A percentile compares a stretch with the other conserved stretches of the same genome.
Conservation (phyloP, 2,797 vertebrate genomes). For the Notoglanidium macrostoma region DNA sequence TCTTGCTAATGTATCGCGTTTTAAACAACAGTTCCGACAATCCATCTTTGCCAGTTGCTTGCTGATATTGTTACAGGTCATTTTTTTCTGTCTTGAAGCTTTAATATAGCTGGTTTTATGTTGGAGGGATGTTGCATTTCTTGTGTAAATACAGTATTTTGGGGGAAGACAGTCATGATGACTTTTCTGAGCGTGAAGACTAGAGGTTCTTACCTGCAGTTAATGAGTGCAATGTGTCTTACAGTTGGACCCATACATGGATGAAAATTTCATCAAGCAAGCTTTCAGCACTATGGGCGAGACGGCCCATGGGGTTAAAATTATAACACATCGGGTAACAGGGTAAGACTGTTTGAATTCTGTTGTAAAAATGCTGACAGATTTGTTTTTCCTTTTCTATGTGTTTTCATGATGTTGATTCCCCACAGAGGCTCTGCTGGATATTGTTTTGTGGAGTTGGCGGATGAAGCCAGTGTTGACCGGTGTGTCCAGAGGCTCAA, state of each 20-base stretch:
- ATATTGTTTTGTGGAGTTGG: constrained; percentile 83
- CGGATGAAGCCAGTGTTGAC: constrained; percentile 80
- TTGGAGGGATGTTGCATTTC: no score
- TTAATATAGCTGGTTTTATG: background rate
- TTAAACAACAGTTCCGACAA: background rate
- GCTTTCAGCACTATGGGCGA: constrained; percentile 82
- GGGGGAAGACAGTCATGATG: no score
- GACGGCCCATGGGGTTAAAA: constrained; percentile 79
- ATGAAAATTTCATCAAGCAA: constrained; percentile 81
- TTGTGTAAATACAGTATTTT: no score
- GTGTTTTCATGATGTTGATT: background rate
- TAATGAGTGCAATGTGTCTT: constrained; percentile 24
- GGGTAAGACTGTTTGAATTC: constrained; percentile 64
- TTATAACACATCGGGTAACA: constrained; percentile 80
- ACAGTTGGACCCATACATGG: constrained; percentile 83
- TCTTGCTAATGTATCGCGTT: background rate
- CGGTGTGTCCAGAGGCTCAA: constrained; percentile 81
- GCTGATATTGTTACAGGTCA: background rate
- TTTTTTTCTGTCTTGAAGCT: background rate
- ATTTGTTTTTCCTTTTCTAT: background rate
- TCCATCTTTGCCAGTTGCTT: background rate
- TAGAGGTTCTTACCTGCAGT: background rate
- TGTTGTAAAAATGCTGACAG: background rate
- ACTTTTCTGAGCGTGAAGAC: background rate
- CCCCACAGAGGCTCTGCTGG: constrained; percentile 77